Percentiles rank a stretch among this genome's conserved stretches.
These are phyloP conservation scores for Nesidiocoris tenuis DNA, from an alignment of 2,888 invertebrate genomes.

Conservation along the genomic window DNA sequence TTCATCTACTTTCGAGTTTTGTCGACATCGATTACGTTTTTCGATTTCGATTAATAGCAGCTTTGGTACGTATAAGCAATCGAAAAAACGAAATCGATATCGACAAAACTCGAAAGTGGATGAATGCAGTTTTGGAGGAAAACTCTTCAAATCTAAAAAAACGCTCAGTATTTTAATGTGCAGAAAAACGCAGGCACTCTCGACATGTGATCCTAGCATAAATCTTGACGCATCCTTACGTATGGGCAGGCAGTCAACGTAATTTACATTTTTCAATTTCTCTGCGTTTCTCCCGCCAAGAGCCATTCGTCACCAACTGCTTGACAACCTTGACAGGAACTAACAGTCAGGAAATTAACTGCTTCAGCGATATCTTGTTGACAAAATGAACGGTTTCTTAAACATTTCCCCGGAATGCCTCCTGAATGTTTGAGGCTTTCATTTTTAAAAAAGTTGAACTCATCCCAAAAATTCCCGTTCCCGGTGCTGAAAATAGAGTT, in stretches of 20 bases:
- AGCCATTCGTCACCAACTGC: background rate
- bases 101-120: no score
- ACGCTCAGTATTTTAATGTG: no score
- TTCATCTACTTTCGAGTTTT: no score
- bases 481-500: background rate
- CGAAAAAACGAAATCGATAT: no score
- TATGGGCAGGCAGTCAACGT: background rate
- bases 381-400: background rate
- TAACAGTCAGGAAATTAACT: background rate
- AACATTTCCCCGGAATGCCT: constrained; percentile 20
- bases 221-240: background rate
- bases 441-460: constrained; percentile 39
- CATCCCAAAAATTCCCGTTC: constrained; percentile 22
- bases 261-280: background rate
- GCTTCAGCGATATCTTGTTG: background rate
- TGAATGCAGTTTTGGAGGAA: no score
- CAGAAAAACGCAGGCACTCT: no score
- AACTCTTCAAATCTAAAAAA: no score
- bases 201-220: no score
- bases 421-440: background rate
- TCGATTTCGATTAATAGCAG: no score
- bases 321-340: background rate
- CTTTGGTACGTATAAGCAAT: no score
- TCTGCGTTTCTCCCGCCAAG: background rate
- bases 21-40: no score